Conservation (phyloP, 2,888 invertebrate species). For the Omphaloscelis lunosa region DNA sequence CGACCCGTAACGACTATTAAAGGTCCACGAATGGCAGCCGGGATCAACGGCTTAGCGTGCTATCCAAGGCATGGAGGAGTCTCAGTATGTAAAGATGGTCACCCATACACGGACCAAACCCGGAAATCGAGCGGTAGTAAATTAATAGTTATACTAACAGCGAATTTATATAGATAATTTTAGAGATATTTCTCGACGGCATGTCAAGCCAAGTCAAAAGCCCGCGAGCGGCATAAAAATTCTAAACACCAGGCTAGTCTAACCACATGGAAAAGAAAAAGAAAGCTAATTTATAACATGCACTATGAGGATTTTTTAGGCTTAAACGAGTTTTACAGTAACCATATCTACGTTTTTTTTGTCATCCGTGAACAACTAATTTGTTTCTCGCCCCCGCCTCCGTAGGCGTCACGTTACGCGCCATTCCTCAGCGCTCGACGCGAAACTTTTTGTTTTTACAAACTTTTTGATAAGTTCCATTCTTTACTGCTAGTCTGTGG, state of each 20-base stretch:
- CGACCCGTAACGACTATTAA: too few species aligned
- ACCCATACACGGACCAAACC: too few species aligned
- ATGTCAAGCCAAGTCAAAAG: too few species aligned
- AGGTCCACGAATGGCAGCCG: too few species aligned
- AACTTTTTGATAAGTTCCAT: slow-evolving; percentile 48
- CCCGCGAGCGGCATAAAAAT: too few species aligned
- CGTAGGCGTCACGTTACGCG: slow-evolving; percentile 35
- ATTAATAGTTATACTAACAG: neutral
- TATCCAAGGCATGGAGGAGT: too few species aligned
- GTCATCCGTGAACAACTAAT: slow-evolving; percentile 22
- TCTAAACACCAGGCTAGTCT: too few species aligned
- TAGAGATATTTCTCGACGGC: too few species aligned
- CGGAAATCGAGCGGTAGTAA: too few species aligned
- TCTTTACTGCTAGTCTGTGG: slow-evolving; percentile 12
- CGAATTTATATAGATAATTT: neutral
- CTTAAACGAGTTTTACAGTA: neutral
- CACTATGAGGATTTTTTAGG: neutral
- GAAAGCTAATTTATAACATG: neutral
- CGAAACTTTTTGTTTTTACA: slow-evolving; percentile 57
- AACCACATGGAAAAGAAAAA: too few species aligned
- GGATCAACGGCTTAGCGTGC: too few species aligned
- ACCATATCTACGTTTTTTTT: neutral
- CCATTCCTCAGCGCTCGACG: slow-evolving; percentile 50
- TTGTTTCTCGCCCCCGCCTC: slow-evolving; percentile 22
- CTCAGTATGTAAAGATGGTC: too few species aligned